Base-by-base conservation (phyloP, 1,140 invertebrate genomes). In the Meloidogyne floridensis region DNA sequence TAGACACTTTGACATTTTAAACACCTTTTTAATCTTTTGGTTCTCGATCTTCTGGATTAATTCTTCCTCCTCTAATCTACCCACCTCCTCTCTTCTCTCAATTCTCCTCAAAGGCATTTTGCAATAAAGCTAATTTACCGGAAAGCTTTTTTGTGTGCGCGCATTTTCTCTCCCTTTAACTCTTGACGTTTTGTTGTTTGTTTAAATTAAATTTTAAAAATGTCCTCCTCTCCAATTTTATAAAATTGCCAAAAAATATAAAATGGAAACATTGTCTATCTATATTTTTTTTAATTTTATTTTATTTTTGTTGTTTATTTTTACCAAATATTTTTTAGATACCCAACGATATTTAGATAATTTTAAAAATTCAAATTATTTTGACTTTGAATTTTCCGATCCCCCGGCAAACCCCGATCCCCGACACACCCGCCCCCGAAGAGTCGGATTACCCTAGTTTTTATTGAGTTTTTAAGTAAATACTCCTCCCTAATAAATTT, bases 71-170 rank as follows among this genome's bases (percentile, higher is more conserved):
- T 43, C 10, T 72, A 42, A 42, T 72, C 9, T 43, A 42, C 13
- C 43, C 71, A 72, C 71, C 9, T 72, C 13, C 11, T 51, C 15
- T 51, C 32, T 42, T 20, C n/a, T 7, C 20, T 18, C n/a, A 74
- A 74, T 74, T 15, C 51, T 13, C 11, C n/a, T 51, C 72, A n/a
- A 42, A n/a, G 42, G 47, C 47, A 47, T 54, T 18, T 42, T 42
- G 72, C 72, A 54, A 71, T 18, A 51, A 65, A 69, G 72, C 77
- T 79, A 79, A 79, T 79, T 79, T 79, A 71, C 20, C 32, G 77
- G 32, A 79, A 79, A 79, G 54, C 72, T 7, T 47, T 54, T 32
- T 53, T 10, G 72, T 32, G 72, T 18, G 72, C 13, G 72, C n/a
- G n/a, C 59, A n/a, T n/a, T 8, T 8, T 18, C 15, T 6, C n/a